Percentiles rank a stretch among this genome's conserved stretches.
These are phyloP conservation scores for Hassar affinis DNA, from an alignment of 2,113 vertebrate species.

Conservation along the genomic window DNA sequence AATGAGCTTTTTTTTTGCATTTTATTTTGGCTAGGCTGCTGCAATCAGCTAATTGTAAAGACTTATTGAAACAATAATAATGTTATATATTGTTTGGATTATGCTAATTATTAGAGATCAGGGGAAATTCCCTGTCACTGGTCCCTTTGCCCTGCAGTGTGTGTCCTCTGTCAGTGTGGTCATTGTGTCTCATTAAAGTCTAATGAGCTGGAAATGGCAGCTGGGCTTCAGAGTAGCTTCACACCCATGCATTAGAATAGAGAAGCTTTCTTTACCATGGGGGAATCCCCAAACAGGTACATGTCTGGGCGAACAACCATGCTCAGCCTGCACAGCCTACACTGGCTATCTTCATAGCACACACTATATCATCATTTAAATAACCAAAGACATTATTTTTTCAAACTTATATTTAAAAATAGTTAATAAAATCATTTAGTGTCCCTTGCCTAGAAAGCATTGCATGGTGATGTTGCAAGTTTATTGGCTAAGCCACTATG, in stretches of 20 bases:
- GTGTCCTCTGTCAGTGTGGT: conserved; percentile 32
- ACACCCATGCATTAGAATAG: conserved; percentile 34
- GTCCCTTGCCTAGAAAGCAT: not conserved
- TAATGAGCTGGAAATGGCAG: conserved; percentile 40
- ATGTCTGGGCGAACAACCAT: conserved; percentile 56
- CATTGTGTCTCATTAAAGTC: conserved; percentile 42
- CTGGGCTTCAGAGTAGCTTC: conserved; percentile 44
- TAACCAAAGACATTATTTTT: not conserved
- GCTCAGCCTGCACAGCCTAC: not conserved
- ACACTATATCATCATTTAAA: not conserved
- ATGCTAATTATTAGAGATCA: conserved; percentile 29
- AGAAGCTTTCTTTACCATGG: conserved; percentile 22
- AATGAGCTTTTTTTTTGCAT: not conserved
- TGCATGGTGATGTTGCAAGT: not conserved
- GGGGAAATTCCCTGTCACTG: conserved; percentile 29
- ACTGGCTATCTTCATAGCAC: not conserved
- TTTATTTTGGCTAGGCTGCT: not conserved
- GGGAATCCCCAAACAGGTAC: conserved; percentile 60
- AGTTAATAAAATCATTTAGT: not conserved
- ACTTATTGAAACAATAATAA: not conserved
- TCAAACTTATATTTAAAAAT: not conserved
- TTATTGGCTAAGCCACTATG: not conserved
- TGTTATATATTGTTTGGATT: not conserved
- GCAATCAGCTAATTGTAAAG: not conserved
- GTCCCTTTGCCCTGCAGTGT: conserved; percentile 33